phyloP scores from a whole-genome alignment of 2,888 invertebrate species.

The Tanaodytes sp. region DNA sequence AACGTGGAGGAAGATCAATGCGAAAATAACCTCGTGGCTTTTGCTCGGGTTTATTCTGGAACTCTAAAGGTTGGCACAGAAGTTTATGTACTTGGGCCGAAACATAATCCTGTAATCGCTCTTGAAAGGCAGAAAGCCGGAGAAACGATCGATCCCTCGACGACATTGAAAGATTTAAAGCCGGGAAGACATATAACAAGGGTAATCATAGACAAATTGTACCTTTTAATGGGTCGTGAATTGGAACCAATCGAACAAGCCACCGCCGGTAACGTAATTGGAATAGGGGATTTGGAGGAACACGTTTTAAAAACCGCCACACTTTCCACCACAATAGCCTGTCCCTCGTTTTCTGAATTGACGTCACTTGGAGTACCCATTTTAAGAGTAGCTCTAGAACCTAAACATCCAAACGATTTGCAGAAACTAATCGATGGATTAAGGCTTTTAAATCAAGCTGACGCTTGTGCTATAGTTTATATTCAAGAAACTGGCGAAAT shows the following conservation, averaged over 20 bases:
- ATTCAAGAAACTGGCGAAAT: conserved; percentile 96
- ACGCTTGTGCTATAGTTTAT: conserved; percentile 92
- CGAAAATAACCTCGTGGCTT: conserved; percentile 86
- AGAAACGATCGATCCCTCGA: conserved; percentile 73
- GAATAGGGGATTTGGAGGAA: conserved; percentile 89
- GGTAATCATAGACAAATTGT: conserved; percentile 82
- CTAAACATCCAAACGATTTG: conserved; percentile 85
- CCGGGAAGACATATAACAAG: conserved; percentile 80
- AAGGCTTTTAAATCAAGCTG: conserved; percentile 91
- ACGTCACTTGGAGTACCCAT: conserved; percentile 88
- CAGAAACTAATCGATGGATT: conserved; percentile 83
- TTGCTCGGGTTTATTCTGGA: conserved; percentile 95
- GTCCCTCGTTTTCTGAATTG: conserved; percentile 90
- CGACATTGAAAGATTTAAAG: conserved; percentile 77
- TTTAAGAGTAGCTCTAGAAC: conserved; percentile 93
- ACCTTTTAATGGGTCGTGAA: conserved; percentile 94
- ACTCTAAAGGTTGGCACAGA: conserved; percentile 83
- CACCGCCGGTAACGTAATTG: conserved; percentile 92
- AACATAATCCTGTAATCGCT: conserved; percentile 85
- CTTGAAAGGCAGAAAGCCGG: conserved; percentile 72
- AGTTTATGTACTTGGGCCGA: conserved; percentile 88
- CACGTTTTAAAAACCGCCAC: conserved; percentile 92
- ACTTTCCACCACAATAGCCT: conserved; percentile 84
- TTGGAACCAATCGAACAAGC: conserved; percentile 85
- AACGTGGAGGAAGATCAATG: conserved; percentile 62